Evolutionary conservation across 2,113 vertebrate species (phyloP), one percentile per base, ranked within the genome.

Genomic region (Channa argus): DNA sequence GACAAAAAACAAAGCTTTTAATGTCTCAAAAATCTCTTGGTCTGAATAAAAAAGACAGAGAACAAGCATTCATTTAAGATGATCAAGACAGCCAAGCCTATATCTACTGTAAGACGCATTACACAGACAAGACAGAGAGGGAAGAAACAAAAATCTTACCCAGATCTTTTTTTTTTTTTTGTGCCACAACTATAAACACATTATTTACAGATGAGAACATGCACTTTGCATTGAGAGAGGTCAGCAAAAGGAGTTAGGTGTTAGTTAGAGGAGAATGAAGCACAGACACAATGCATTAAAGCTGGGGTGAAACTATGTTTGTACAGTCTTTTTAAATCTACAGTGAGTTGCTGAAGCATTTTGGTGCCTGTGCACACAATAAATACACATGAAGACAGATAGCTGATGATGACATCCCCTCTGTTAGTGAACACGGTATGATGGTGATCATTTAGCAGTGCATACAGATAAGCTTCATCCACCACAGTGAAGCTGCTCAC

Each of bases 181-280:
- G 24, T 73, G 69, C 65, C 78, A 88, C 80, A 80, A 52, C 73
- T 82, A 85, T 77, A 71, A 84, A 86, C 71, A 82, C 50, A 73
- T 46, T 93, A 92, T 92, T 89, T 94, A 94, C 92, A 93, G 66
- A 91, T 68, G 82, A 83, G 52, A 69, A 63, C 89, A 91, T 91
- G 89, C 86, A 24, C 8, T 77, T 82, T 89, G 71, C 62, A 71
- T 55, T 71, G 70, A 77, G 71, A 89, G 68, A 89, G 68, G 70
- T 85, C 79, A 80, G 64, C 58, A 41, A 64, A 64, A 44, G 15
- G 45, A 78, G 55, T 47, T 3, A 24, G 24, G 5, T 52, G 76
- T 79, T 49, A 58, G 51, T 74, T 52, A 38, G 43, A 73, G 56
- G 47, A 70, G 47, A 59, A 82, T 75, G 68, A 51, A 55, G 62